Base-by-base conservation (phyloP, 2,888 invertebrate species). In the Phymatocera aterrima region DNA sequence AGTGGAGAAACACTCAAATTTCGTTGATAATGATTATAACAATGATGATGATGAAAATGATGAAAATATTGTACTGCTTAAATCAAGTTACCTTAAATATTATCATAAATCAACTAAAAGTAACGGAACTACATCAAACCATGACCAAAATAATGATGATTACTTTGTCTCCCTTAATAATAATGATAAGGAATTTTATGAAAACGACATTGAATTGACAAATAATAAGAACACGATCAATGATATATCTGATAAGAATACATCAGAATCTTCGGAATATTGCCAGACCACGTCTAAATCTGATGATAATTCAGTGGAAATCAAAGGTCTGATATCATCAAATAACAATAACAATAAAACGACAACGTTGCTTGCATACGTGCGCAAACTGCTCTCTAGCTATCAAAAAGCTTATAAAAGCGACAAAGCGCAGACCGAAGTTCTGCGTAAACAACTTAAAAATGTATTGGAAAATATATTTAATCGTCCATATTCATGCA, bases 401-500 rank as follows among this genome's bases (percentile, higher is more conserved):
- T 87, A 85, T 81, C 83, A 81, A 79, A 81, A 81, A 77, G 82
- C 83, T 46, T 84, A 82, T 80, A 72, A 83, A 78, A 83, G 75
- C 79, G 82, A 84, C 81, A 82, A 78, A 74, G 78, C 61, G 54
- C 81, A 83, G 40, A 79, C 80, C 80, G 84, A 85, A 79, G 79
- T 78, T 79, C 80, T 83, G 79, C 85, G 83, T 77, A 82, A 84
- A 79, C 83, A 84, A 86, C 84, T 89, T 79, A 87, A 85, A 80
- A 84, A 83, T 81, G 83, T 84, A 80, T 82, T 89, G 31, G 28
- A 51, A 51, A 31, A 18, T 18, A 34, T 77, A 12, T 78, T 78
- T 10, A 31, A 78, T 21, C 78, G 72, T 40, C 60, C 75, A 3
- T 57, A 79, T 46, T 77, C 77, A 57, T 80, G 77, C 77, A 79